phyloP scores from a whole-genome alignment of 2,888 invertebrate genomes.

The Epinotia bilunana region DNA sequence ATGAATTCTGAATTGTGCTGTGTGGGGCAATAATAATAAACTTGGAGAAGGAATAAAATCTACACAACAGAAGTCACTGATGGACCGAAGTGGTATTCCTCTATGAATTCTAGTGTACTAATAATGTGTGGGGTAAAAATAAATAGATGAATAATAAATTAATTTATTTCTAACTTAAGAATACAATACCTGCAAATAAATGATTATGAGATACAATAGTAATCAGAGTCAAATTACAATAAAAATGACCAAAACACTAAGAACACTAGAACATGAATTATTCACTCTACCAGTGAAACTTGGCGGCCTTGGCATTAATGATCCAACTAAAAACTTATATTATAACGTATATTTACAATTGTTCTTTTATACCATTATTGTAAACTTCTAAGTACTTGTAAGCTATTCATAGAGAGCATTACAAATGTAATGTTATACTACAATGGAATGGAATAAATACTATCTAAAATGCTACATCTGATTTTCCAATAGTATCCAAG shows the following conservation, averaged over 20 bases:
- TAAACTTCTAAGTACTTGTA: background rate
- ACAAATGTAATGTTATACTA: constrained; percentile 11
- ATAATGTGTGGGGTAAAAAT: constrained; percentile 5
- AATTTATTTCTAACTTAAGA: constrained; percentile 15
- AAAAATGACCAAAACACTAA: too few species aligned
- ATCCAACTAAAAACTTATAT: too few species aligned
- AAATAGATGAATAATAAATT: constrained; percentile 26
- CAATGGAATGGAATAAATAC: constrained; percentile 23
- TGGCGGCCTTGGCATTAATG: too few species aligned
- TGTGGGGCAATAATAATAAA: constrained; percentile 59
- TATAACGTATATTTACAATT: constrained; percentile 7
- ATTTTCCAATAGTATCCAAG: background rate
- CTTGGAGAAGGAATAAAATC: constrained; percentile 87
- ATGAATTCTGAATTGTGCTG: constrained; percentile 53
- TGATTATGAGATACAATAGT: too few species aligned
- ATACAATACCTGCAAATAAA: too few species aligned
- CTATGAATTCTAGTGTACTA: constrained; percentile 28
- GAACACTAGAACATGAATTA: too few species aligned
- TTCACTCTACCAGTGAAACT: too few species aligned
- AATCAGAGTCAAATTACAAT: too few species aligned
- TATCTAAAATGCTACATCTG: constrained; percentile 11
- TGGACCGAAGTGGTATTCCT: constrained; percentile 65
- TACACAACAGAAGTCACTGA: constrained; percentile 82
- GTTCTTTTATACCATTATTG: background rate
- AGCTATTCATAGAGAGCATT: constrained; percentile 4